These are phyloP conservation scores for Jordanella pulchra DNA, from an alignment of 2,797 vertebrate species.

Conservation along the genomic window DNA sequence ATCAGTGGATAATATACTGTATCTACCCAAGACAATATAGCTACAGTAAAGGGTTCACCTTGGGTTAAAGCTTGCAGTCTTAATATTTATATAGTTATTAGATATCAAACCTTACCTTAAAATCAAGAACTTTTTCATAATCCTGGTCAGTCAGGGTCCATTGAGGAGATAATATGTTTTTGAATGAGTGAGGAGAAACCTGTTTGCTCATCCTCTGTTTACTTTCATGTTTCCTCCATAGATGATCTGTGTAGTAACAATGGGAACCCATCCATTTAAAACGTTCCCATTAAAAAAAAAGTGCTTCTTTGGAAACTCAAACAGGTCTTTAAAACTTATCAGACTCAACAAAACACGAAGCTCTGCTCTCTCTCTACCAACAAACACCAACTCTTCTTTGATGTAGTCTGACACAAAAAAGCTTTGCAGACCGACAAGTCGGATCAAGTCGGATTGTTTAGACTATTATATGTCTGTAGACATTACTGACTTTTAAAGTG, in stretches of 20 bases:
- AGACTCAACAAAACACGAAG: neutral
- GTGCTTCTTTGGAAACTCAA: neutral
- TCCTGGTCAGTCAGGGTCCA: neutral
- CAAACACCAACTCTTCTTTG: conserved; percentile 28
- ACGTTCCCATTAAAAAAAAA: neutral
- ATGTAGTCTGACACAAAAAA: conserved; percentile 42
- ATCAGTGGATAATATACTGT: neutral
- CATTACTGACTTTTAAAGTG: conserved; percentile 37
- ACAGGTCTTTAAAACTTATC: no score
- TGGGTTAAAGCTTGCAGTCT: neutral
- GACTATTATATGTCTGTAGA: conserved; percentile 37
- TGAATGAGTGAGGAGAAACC: conserved; percentile 1
- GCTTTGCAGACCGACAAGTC: conserved; percentile 34
- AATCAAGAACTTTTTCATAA: neutral
- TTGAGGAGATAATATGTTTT: neutral
- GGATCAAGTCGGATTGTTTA: conserved; percentile 38
- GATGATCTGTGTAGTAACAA: neutral
- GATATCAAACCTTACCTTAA: neutral
- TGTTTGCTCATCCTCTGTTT: neutral
- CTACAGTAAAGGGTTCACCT: neutral
- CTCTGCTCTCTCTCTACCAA: conserved; percentile 7
- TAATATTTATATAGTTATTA: no score
- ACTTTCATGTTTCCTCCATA: neutral
- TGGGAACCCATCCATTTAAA: neutral
- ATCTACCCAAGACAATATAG: neutral